Evolutionary conservation across 2,888 invertebrate species (phyloP), one percentile per base, ranked within the genome.

Genomic region (Rhagonycha lutea): DNA sequence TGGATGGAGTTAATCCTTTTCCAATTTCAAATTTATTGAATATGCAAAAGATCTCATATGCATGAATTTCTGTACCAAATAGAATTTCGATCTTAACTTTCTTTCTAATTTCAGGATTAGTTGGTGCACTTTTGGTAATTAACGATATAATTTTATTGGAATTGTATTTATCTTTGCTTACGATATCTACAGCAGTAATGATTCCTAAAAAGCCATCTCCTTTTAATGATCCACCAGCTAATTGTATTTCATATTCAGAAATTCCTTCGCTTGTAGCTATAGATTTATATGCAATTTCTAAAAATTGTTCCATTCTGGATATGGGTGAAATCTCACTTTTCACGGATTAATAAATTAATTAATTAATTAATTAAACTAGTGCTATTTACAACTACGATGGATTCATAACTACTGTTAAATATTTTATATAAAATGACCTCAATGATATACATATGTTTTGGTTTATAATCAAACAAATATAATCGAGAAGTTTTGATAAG

Each of bases 131-230:
- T 74, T 80, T 80, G n/a, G 77, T 61, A 4, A 80, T 68, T 14
- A 78, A 23, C 23, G 78, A 61, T 14, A 80, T 14, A 29, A 28
- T 23, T 72, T 78, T 81, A 70, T 79, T 75, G 32, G 47, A 61
- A 12, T 68, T 29, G 11, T 4, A 5, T 32, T 72, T 60, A 2
- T 73, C 77, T 65, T 62, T 75, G 23, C 79, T 81, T 7, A 70
- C 74, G 10, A 82, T 79, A 28, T 79, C 75, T 2, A 79, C 79
- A 69, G 81, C 81, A 23, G 79, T 74, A 23, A 83, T 79, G 18
- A 80, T 77, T 11, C 82, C 82, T 7, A 83, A 14, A 70, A 81
- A 84, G 23, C 83, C 83, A 70, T 83, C 82, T 11, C 82, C 80
- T 68, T 80, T 82, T 71, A 74, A 79, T 0, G 79, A 71, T 32